These are phyloP conservation scores for Triplophysa bombifrons DNA, from an alignment of 2,797 vertebrate species.

Conservation along the genomic window DNA sequence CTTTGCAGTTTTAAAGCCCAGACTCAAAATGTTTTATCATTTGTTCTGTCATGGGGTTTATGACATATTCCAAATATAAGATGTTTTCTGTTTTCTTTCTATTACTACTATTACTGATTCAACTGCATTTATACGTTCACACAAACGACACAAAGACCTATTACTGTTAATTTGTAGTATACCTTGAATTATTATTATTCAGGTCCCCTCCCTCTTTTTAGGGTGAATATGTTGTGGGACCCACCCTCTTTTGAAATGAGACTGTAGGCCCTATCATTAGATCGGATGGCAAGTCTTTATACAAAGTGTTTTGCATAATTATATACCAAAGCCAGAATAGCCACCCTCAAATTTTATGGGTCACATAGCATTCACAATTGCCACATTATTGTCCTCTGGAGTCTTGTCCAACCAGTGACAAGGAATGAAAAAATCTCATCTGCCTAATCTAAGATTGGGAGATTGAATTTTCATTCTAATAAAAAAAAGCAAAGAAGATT, in stretches of 20 bases:
- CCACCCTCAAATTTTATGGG: slow-evolving; percentile 99
- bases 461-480: slow-evolving; percentile 87
- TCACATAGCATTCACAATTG: slow-evolving; percentile 99
- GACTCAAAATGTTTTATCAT: background rate
- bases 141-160: slow-evolving; percentile 60
- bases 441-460: slow-evolving; percentile 87
- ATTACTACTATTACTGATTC: background rate
- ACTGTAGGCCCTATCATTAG: slow-evolving; percentile 97
- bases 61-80: background rate
- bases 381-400: slow-evolving; percentile 97
- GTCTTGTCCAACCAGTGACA: slow-evolving; percentile 88
- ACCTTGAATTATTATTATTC: slow-evolving; percentile 84
- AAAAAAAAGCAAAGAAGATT: slow-evolving; percentile 87
- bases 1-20: background rate
- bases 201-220: slow-evolving; percentile 76
- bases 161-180: slow-evolving; percentile 74
- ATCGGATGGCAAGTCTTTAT: slow-evolving; percentile 99
- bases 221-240: slow-evolving; percentile 78
- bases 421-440: slow-evolving; percentile 77
- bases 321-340: slow-evolving; percentile 99
- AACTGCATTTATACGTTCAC: background rate
- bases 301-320: slow-evolving; percentile 99
- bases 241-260: slow-evolving; percentile 89
- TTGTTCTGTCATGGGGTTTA: background rate
- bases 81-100: background rate